Conservation (phyloP, 2,797 vertebrate genomes). For the Peromyscus nudipes region DNA sequence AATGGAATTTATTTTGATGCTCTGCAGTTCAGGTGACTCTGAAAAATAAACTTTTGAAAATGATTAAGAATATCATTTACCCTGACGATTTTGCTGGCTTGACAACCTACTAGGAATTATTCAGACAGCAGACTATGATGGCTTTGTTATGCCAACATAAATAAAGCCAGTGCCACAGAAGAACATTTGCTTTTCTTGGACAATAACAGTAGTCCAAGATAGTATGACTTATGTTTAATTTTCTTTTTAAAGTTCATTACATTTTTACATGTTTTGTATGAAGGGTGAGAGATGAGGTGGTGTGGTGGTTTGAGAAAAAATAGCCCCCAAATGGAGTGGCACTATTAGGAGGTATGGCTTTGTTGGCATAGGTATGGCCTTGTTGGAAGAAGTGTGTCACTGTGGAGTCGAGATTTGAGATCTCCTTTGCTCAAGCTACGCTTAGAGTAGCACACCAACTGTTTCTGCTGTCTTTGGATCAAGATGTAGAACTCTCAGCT, state of each 20-base stretch:
- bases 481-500: too few relatives aligned
- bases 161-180: neutral
- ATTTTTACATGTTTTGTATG: neutral
- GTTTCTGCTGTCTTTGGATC: neutral
- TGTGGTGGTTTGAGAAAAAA: neutral
- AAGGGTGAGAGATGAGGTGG: neutral
- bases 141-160: neutral
- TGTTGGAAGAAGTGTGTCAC: neutral
- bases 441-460: neutral
- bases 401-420: neutral
- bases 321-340: neutral
- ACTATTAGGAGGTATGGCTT: neutral
- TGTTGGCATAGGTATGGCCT: neutral
- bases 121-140: neutral
- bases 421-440: neutral
- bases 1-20: neutral
- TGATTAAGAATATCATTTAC: neutral
- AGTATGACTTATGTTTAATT: neutral
- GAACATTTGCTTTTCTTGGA: neutral
- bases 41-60: neutral
- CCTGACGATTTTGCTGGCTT: neutral
- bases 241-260: neutral
- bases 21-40: neutral
- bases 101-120: neutral
- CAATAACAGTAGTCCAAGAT: neutral